Percentiles rank a stretch among this genome's conserved stretches.
These are phyloP conservation scores for Margarornis squamiger DNA, from an alignment of 2,797 vertebrate genomes.

Conservation along the genomic window DNA sequence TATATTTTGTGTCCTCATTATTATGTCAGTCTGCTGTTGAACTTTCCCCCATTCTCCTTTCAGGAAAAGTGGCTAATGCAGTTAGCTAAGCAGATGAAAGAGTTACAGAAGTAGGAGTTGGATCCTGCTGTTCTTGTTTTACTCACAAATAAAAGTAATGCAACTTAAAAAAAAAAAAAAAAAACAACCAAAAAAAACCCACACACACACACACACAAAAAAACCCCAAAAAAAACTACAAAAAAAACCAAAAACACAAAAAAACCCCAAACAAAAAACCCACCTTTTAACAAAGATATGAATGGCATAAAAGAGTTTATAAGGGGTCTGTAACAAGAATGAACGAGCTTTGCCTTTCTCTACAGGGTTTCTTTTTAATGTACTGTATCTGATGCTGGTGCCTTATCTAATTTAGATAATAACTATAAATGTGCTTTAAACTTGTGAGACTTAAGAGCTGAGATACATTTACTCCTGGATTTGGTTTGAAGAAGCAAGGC, in stretches of 20 bases:
- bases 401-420: not conserved
- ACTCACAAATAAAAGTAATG: not conserved
- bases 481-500: not conserved
- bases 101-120: not conserved
- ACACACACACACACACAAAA: too few species aligned
- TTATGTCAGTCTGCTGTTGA: conserved; percentile 52
- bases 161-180: not conserved
- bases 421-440: not conserved
- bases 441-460: not conserved
- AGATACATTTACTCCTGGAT: not conserved
- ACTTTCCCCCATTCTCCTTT: conserved; percentile 34
- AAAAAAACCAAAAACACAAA: too few species aligned
- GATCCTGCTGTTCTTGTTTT: conserved; percentile 39
- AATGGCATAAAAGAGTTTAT: not conserved
- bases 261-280: too few species aligned
- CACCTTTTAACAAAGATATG: not conserved
- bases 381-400: not conserved
- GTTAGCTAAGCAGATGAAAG: conserved; percentile 44
- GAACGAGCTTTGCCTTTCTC: not conserved
- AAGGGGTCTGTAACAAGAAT: not conserved
- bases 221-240: too few species aligned
- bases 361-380: not conserved
- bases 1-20: conserved; percentile 46
- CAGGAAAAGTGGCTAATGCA: conserved; percentile 38
- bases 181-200: too few species aligned